These are phyloP conservation scores for Myiopsitta monachus DNA, from an alignment of 2,113 vertebrate species.

Conservation along the genomic window DNA sequence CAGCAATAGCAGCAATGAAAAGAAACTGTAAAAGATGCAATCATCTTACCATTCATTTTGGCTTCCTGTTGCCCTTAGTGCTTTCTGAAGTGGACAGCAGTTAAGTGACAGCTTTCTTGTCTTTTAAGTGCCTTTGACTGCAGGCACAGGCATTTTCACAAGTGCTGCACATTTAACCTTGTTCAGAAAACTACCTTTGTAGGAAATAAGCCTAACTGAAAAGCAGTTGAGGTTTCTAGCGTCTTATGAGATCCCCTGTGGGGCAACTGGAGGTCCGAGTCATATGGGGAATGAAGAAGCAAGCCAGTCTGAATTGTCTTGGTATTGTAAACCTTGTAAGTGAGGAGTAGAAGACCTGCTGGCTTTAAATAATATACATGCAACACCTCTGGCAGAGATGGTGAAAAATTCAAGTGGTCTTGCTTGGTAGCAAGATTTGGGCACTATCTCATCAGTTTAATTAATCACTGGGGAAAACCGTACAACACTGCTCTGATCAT, in stretches of 20 bases:
- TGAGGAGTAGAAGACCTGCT: neutral
- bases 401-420: slow-evolving; percentile 59
- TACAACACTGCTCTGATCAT: slow-evolving; percentile 76
- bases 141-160: slow-evolving; percentile 44
- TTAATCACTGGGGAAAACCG: slow-evolving; percentile 82
- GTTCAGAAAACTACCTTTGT: slow-evolving; percentile 63
- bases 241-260: neutral
- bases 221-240: slow-evolving; percentile 24
- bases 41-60: slow-evolving; percentile 72
- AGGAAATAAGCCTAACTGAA: slow-evolving; percentile 18
- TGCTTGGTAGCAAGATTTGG: slow-evolving; percentile 59
- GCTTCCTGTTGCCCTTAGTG: slow-evolving; percentile 58
- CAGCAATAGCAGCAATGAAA: neutral
- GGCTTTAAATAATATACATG: slow-evolving; percentile 8
- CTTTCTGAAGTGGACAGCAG: slow-evolving; percentile 45
- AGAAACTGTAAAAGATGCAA: slow-evolving; percentile 45
- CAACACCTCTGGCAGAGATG: slow-evolving; percentile 22
- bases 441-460: slow-evolving; percentile 80
- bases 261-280: neutral
- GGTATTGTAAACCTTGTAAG: slow-evolving; percentile 48
- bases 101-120: slow-evolving; percentile 51
- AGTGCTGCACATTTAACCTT: slow-evolving; percentile 56
- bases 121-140: slow-evolving; percentile 43
- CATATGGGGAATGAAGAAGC: neutral
- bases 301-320: slow-evolving; percentile 28